Conservation (phyloP, 2,797 vertebrate genomes). For the Poecilia velifera region DNA sequence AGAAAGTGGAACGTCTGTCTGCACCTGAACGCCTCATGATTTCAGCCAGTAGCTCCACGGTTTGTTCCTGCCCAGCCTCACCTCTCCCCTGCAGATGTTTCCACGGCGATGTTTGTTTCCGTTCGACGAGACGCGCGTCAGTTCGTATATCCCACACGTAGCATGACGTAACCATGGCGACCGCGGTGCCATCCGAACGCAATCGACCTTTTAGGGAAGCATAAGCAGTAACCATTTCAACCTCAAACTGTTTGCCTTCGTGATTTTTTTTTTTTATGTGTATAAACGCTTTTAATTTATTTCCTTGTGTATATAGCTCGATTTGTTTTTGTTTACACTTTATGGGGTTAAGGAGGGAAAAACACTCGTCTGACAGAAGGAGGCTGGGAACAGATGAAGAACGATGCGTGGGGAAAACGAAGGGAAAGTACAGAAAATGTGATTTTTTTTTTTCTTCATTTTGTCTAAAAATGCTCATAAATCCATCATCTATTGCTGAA, state of each 20-base stretch:
- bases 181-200: conserved; percentile 15
- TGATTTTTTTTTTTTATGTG: conserved; percentile 66
- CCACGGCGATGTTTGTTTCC: conserved; percentile 29
- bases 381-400: conserved; percentile 19
- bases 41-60: conserved; percentile 43
- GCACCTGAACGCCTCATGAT: conserved; percentile 50
- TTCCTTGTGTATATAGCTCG: conserved; percentile 69
- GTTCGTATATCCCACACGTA: conserved; percentile 59
- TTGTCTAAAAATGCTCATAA: conserved; percentile 14
- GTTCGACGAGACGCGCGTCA: conserved; percentile 32
- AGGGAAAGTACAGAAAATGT: background rate
- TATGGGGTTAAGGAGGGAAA: conserved; percentile 26
- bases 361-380: conserved; percentile 11
- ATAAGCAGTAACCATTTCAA: conserved; percentile 65
- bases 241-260: conserved; percentile 77
- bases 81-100: conserved; percentile 38
- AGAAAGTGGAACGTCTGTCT: conserved; percentile 62
- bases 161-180: conserved; percentile 61
- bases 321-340: conserved; percentile 63
- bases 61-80: background rate
- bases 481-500: conserved; percentile 17
- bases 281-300: conserved; percentile 82
- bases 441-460: background rate
- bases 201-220: conserved; percentile 14
- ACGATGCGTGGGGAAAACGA: background rate